Percentiles rank a stretch among this genome's conserved stretches.
Evolutionary conservation across 2,113 vertebrate species (phyloP).

Genomic region (Coregonus clupeaformis): DNA sequence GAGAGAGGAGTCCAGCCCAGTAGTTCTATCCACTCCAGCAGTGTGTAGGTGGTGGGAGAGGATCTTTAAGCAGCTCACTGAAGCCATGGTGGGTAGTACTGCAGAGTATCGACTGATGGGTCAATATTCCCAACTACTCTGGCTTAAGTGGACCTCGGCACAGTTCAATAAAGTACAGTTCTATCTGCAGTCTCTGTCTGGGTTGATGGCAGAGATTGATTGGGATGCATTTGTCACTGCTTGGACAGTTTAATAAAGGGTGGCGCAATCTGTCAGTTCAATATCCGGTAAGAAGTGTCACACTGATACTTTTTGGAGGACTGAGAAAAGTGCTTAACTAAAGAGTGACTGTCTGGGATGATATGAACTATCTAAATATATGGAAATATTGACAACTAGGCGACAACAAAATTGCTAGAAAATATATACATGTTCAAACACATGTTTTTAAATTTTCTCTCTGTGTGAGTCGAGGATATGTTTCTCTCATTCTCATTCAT

Average conservation of each 20-base stretch:
- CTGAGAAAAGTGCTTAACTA: neutral
- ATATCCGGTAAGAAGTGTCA: neutral
- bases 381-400: too few species aligned
- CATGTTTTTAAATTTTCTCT: neutral
- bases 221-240: conserved; percentile 55
- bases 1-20: neutral
- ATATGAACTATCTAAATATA: too few species aligned
- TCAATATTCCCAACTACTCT: conserved; percentile 64
- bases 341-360: too few species aligned
- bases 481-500: neutral
- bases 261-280: too few species aligned
- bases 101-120: conserved; percentile 56
- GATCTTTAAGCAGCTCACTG: conserved; percentile 34
- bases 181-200: conserved; percentile 57
- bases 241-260: conserved; percentile 47
- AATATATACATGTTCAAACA: too few species aligned
- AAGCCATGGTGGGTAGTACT: conserved; percentile 37
- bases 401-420: too few species aligned
- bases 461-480: neutral
- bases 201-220: conserved; percentile 63
- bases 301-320: neutral
- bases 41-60: conserved; percentile 7
- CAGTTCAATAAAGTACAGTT: conserved; percentile 63
- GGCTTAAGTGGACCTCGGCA: conserved; percentile 62
- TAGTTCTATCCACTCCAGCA: neutral